Base-by-base conservation (phyloP, 2,797 vertebrate species). In the Danio albolineatus region DNA sequence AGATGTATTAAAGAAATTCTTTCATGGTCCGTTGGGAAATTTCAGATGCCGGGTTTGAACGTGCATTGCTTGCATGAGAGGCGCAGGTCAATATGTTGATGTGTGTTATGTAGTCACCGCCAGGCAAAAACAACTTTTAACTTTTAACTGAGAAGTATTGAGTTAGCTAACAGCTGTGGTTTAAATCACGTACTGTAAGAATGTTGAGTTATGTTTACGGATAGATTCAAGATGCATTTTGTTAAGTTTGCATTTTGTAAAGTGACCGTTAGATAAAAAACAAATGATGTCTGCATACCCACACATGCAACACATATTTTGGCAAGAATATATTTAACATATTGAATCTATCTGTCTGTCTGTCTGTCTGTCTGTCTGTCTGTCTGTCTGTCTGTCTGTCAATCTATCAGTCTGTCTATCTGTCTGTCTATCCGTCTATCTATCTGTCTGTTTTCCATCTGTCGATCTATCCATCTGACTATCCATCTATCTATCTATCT, bases 21-120 rank as follows among this genome's bases (percentile, higher is more conserved):
- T 59, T 51, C 61, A 28, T 69, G 9, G 28, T 38, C 4, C n/a
- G 16, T 72, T 57, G 69, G 51, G 17, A 56, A 43, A 41, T 69
- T 51, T 38, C 38, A 28, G 9, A n/a, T 6, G 21, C 9, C 36
- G 8, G 21, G 14, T 67, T 49, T 16, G 65, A 28, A 36, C 12
- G 43, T 21, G 14, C 21, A 51, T 49, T 0, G 14, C 5, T 5
- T 28, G 7, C 21, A 7, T 51, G 3, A n/a, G 28, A 69, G 28
- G 48, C 36, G 46, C 19, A 36, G 65, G 65, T 38, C 13, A 69
- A 16, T 38, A 9, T 38, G 16, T 38, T 60, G 28, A 14, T 36
- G 28, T 14, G 60, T 28, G 28, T 28, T 60, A 38, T 16, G 21
- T 0, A 60, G 9, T 60, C 57, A 38, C 28, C 12, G 36, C 12